Conservation (phyloP, 2,888 invertebrate genomes). For the Drosophila affinis region DNA sequence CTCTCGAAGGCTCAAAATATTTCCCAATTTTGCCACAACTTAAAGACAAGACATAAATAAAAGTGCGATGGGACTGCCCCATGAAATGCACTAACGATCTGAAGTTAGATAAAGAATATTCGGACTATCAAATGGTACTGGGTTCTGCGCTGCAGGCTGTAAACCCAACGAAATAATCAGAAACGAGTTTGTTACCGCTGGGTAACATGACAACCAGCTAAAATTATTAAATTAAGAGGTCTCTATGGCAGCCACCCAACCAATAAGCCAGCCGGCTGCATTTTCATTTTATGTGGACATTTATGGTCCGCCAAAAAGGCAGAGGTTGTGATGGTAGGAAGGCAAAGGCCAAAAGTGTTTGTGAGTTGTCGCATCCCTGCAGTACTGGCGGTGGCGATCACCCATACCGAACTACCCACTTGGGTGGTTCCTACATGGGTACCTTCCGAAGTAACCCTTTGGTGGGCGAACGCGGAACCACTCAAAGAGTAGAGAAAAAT, state of each 20-base stretch:
- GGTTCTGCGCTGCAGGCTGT: constrained; percentile 17
- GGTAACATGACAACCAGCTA: constrained; percentile 45
- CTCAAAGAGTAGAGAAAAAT: no score
- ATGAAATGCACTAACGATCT: constrained; percentile 35
- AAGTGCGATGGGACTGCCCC: constrained; percentile 7
- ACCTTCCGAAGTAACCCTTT: no score
- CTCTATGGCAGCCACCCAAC: no score
- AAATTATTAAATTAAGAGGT: no score
- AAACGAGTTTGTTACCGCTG: constrained; percentile 46
- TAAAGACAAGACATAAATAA: not conserved
- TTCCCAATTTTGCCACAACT: not conserved
- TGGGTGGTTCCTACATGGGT: no score
- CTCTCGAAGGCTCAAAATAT: not conserved
- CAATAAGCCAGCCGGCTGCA: constrained; percentile 22
- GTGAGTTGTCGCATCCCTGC: not conserved
- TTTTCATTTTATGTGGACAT: constrained; percentile 30
- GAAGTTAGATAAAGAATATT: constrained; percentile 25
- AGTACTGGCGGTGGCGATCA: no score
- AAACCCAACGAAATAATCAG: constrained; percentile 49
- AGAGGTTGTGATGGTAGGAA: constrained; percentile 11
- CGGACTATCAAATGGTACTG: constrained; percentile 10
- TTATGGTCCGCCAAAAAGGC: constrained; percentile 8
- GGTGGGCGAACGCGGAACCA: no score
- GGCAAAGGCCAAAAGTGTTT: constrained; percentile 35
- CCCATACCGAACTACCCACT: no score